phyloP scores from a whole-genome alignment of 2,888 invertebrate species.

The Nymphalis polychloros region DNA sequence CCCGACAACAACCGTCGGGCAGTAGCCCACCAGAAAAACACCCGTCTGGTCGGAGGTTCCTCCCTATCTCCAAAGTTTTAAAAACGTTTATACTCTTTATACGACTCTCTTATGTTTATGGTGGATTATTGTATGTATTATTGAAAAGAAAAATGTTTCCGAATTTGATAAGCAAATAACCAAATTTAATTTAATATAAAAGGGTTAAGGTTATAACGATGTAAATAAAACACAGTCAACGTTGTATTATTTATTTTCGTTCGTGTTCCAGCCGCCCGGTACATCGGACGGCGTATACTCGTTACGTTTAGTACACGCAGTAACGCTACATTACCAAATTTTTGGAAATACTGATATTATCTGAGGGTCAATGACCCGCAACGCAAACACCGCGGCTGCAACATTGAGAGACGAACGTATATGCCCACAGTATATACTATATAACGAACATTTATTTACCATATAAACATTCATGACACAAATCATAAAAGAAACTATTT shows the following conservation, averaged over 20 bases:
- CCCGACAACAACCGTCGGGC: no score
- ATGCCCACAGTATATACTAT: constrained; percentile 42
- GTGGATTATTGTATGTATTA: no score
- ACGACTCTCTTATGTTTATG: no score
- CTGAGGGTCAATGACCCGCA: constrained; percentile 69
- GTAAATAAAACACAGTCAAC: constrained; percentile 63
- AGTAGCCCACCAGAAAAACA: no score
- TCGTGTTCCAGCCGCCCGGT: constrained; percentile 74
- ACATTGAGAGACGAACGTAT: constrained; percentile 62
- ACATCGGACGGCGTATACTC: constrained; percentile 69
- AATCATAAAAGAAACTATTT: constrained; percentile 46
- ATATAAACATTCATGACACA: constrained; percentile 44
- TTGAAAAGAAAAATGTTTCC: no score
- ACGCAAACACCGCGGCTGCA: constrained; percentile 70
- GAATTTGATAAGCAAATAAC: background rate
- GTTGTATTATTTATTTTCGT: constrained; percentile 81
- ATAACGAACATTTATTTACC: constrained; percentile 48
- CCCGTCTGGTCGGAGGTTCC: no score
- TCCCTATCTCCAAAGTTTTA: no score
- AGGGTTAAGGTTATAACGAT: background rate
- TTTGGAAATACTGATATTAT: constrained; percentile 79
- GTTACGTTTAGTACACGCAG: constrained; percentile 72
- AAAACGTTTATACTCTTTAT: no score
- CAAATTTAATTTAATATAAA: background rate
- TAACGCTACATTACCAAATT: constrained; percentile 79